Evolutionary conservation across 1,140 invertebrate species (phyloP).

Genomic region (Drosophila pandora): DNA sequence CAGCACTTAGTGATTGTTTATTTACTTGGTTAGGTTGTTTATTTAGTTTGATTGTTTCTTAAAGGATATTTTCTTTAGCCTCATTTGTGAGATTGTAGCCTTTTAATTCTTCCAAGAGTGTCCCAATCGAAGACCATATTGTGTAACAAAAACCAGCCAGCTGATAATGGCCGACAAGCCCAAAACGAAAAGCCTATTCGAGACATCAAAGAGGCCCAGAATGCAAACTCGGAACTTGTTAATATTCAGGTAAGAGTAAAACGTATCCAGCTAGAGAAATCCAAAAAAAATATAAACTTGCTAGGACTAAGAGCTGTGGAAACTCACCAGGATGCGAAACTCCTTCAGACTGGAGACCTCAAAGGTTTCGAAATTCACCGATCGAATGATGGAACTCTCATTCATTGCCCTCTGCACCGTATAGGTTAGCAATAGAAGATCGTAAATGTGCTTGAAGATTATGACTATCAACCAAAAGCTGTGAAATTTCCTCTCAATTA

Average conservation of each 20-base stretch:
- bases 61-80: no score
- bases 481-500: not conserved
- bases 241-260: constrained; percentile 41
- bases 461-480: not conserved
- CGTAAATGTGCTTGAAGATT: constrained; percentile 29
- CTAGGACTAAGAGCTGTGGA: not conserved
- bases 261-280: constrained; percentile 46
- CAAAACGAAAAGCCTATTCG: constrained; percentile 55
- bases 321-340: constrained; percentile 43
- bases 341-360: constrained; percentile 22
- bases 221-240: constrained; percentile 43
- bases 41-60: not conserved
- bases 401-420: constrained; percentile 24
- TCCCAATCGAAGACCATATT: constrained; percentile 33
- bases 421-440: constrained; percentile 44
- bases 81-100: not conserved
- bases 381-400: constrained; percentile 27
- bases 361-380: constrained; percentile 46
- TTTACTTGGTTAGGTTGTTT: not conserved
- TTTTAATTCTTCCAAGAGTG: not conserved
- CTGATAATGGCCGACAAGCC: constrained; percentile 49
- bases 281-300: not conserved
- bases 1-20: constrained; percentile 1
- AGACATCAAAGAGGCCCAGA: constrained; percentile 53
- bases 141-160: constrained; percentile 52